Evolutionary conservation across 2,113 vertebrate species (phyloP), one percentile per base, ranked within the genome.

Genomic region (Epinephelus moara): DNA sequence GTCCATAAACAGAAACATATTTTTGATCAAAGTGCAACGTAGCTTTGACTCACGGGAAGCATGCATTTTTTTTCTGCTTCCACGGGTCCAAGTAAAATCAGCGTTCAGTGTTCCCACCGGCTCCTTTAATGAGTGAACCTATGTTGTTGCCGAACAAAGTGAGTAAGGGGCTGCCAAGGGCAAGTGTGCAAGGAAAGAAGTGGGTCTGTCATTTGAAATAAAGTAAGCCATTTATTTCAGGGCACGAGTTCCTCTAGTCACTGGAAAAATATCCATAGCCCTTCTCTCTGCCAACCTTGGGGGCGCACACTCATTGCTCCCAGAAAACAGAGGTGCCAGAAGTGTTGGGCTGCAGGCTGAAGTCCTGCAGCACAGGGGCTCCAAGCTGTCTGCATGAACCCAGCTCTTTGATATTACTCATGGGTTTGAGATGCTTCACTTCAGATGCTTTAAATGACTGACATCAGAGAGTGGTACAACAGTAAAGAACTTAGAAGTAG

Each of bases 191-290:
- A 70, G 71, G 68, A 88, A 81, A 87, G 79, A 90, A 92, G 84
- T 90, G 64, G 81, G 78, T 79, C 88, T 94, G 90, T 93, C 91
- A 85, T 75, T 82, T 78, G 69, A 86, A 93, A 93, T 93, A 84
- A 94, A 93, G 81, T 64, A 85, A 90, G 82, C 80, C 81, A 82
- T 94, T 93, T 85, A 91, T 93, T 91, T 90, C 69, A 73, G 72
- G 81, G 91, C 81, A 85, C 49, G 50, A 84, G 80, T 77, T 85
- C 75, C 73, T 86, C 49, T 73, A 85, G 90, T 92, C 91, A 92
- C 37, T 87, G 87, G 90, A 85, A 92, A 93, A 90, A 89, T 84
- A 92, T 90, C 90, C 85, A 85, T 15, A 19, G 30, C 62, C 75
- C 50, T 63, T 80, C 66, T 80, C 78, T 47, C n/a, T 85, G 92